Evolutionary conservation across 2,113 vertebrate genomes (phyloP).

Genomic region (Paraplagusia blochii): DNA sequence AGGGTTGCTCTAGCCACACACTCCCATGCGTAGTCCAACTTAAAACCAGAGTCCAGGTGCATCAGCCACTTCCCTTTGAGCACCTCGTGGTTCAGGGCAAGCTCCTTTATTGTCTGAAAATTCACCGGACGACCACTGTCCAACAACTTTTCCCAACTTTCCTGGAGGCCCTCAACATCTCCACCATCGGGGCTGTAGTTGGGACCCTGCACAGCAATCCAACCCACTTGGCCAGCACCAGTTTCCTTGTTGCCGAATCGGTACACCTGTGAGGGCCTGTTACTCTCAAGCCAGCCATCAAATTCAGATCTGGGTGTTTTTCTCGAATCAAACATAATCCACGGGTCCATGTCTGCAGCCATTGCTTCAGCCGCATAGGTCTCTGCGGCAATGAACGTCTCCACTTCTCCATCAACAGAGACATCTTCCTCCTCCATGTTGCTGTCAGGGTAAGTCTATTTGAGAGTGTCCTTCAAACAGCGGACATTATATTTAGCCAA

Average conservation of each 20-base stretch:
- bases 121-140: conserved; percentile 74
- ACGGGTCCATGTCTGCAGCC: conserved; percentile 90
- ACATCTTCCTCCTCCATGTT: conserved; percentile 55
- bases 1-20: conserved; percentile 80
- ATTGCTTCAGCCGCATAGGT: conserved; percentile 83
- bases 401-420: conserved; percentile 28
- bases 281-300: conserved; percentile 83
- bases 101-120: conserved; percentile 80
- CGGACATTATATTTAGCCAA: too few relatives aligned
- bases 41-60: conserved; percentile 86
- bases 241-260: conserved; percentile 75
- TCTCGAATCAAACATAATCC: conserved; percentile 84
- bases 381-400: conserved; percentile 66
- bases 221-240: conserved; percentile 77
- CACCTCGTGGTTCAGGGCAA: conserved; percentile 84
- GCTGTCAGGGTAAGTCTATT: neutral
- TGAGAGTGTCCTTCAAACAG: conserved; percentile 6
- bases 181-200: conserved; percentile 41
- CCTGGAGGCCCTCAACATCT: conserved; percentile 80
- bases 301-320: conserved; percentile 80
- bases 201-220: conserved; percentile 80
- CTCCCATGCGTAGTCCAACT: conserved; percentile 87
- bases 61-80: conserved; percentile 88
- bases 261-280: conserved; percentile 82
- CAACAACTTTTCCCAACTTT: conserved; percentile 84